A percentile compares a stretch with the other conserved stretches of the same genome.
Evolutionary conservation across 92 coral and sea anemone species (phyloP).

Genomic region (Epizoanthus rinbou): DNA sequence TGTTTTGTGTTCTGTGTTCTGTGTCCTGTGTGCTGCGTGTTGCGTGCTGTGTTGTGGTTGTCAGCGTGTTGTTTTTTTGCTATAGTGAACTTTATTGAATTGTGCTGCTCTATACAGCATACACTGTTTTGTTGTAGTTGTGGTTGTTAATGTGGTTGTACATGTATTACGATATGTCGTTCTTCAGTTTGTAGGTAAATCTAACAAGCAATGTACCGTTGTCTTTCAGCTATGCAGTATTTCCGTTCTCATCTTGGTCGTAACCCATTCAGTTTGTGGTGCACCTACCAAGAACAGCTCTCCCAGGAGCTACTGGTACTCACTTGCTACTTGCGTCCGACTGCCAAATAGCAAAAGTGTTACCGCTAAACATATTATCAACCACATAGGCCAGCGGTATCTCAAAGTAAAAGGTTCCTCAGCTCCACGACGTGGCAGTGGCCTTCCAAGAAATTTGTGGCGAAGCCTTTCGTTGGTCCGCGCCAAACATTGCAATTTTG

Average conservation of each 20-base stretch:
- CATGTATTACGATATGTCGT: too few relatives aligned
- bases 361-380: not conserved
- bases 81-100: too few relatives aligned
- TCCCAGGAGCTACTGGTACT: not conserved
- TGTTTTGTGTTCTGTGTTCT: too few relatives aligned
- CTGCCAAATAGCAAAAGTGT: not conserved
- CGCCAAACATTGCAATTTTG: not conserved
- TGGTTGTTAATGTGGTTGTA: too few relatives aligned
- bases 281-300: not conserved
- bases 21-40: too few relatives aligned
- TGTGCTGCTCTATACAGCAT: too few relatives aligned
- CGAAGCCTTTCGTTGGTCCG: not conserved
- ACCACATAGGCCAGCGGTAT: not conserved
- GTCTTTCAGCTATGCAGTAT: not conserved
- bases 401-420: not conserved
- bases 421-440: not conserved
- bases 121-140: too few relatives aligned
- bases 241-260: not conserved
- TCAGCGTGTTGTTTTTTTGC: too few relatives aligned
- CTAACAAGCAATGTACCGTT: too few relatives aligned
- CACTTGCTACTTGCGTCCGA: not conserved
- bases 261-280: not conserved
- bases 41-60: too few relatives aligned
- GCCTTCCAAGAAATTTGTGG: not conserved
- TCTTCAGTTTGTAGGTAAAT: too few relatives aligned